Conservation (phyloP, 2,888 invertebrate species). For the Troglohyphantes excavatus region DNA sequence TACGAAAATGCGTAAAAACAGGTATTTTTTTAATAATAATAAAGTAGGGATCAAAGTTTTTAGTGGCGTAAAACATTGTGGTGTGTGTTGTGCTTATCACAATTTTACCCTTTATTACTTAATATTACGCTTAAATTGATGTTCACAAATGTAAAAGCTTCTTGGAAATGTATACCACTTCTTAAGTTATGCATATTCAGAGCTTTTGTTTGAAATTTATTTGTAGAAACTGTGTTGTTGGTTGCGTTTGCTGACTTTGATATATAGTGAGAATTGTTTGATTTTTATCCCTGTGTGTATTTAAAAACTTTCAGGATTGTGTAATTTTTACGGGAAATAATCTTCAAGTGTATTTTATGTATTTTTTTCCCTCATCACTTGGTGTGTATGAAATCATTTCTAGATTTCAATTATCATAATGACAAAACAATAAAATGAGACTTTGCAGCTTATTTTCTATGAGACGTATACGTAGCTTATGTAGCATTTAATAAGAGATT, state of each 20-base stretch:
- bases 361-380: too few relatives aligned
- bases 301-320: not conserved
- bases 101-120: slow-evolving; percentile 48
- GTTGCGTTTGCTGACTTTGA: not conserved
- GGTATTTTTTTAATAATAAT: slow-evolving; percentile 54
- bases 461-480: too few relatives aligned
- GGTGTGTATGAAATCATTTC: too few relatives aligned
- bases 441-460: too few relatives aligned
- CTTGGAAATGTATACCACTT: slow-evolving; percentile 47
- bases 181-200: slow-evolving; percentile 44
- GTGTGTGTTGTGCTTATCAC: slow-evolving; percentile 36
- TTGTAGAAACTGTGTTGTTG: slow-evolving; percentile 6
- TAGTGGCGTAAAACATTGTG: slow-evolving; percentile 48
- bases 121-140: slow-evolving; percentile 46
- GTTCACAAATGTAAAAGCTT: slow-evolving; percentile 31
- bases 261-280: not conserved
- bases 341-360: not conserved
- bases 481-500: too few relatives aligned
- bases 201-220: slow-evolving; percentile 18
- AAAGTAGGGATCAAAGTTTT: slow-evolving; percentile 36
- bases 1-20: slow-evolving; percentile 34
- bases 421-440: too few relatives aligned
- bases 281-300: not conserved
- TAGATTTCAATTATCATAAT: too few relatives aligned
- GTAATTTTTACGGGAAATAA: not conserved